Base-by-base conservation (phyloP, 2,888 invertebrate species). In the Deilephila elpenor region DNA sequence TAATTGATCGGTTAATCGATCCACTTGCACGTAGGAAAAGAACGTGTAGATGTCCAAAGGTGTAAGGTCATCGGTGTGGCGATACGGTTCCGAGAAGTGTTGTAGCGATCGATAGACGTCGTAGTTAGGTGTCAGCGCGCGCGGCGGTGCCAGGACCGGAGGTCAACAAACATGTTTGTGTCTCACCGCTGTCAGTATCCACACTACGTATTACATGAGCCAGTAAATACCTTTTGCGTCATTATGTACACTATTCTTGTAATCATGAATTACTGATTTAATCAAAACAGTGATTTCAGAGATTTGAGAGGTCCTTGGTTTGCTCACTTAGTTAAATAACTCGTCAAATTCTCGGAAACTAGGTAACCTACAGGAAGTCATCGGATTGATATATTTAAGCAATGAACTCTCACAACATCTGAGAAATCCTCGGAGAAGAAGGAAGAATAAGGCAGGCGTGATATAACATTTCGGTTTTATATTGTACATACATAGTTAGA, bases 141-240 rank as follows among this genome's bases (percentile, higher is more conserved):
- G 37, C 19, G 37, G 44, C 44, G 44, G 71, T 14, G 70, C 20
- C 51, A 44, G 61, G 76, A 64, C 76, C 73, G n/a, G 62, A 62
- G 74, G 70, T 67, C 75, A 67, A 77, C 76, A 78, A 80, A 79
- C 79, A 81, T 81, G 77, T 80, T 78, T 78, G 62, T 77, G 56
- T 73, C 70, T 19, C 74, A 75, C 29, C 29, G 60, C 72, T 44
- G 44, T 11, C 11, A 44, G 44, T 14, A 37, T 44, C 44, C 44
- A 44, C 17, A 20, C 25, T 67, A 20, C 34, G 34, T 56, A 29
- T 61, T 53, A 53, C 32, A 29, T 37, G 7, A 34, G 34, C 11
- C 5, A 25, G 51, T 67, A 67, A 67, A 51, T 44, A 67, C 20
- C 20, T 20, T 34, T n/a, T n/a, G 20, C 67, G 67, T 67, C 51